Conservation (phyloP, 2,113 vertebrate species). For the Pardalotus punctatus region DNA sequence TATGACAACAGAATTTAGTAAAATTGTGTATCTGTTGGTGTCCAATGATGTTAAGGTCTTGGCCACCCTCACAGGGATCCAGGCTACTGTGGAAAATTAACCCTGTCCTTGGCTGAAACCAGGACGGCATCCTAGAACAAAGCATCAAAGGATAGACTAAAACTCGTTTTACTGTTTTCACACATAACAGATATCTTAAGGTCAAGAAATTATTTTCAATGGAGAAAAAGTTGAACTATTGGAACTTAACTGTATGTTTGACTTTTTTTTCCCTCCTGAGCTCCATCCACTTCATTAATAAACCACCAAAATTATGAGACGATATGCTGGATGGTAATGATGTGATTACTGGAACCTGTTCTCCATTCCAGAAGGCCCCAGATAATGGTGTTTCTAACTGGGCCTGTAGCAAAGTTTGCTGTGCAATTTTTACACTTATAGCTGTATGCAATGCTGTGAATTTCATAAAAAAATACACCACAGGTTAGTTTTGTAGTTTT, state of each 20-base stretch:
- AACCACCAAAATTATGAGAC: background rate
- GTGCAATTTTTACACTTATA: background rate
- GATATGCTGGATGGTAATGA: background rate
- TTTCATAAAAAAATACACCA: background rate
- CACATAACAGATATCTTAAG: background rate
- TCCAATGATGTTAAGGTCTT: too few species aligned
- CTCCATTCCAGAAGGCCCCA: background rate
- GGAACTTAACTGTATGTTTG: background rate
- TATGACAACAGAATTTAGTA: background rate
- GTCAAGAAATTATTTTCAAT: background rate
- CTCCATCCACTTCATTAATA: background rate
- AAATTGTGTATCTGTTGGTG: background rate
- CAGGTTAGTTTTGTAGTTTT: background rate
- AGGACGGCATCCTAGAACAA: background rate
- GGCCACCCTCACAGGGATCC: too few species aligned
- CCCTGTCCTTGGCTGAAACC: background rate
- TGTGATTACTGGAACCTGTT: background rate
- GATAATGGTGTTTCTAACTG: background rate
- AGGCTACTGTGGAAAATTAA: background rate
- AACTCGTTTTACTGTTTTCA: background rate
- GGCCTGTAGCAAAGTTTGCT: background rate
- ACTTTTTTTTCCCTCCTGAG: fast-evolving
- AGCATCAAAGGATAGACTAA: background rate
- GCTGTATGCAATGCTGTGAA: background rate
- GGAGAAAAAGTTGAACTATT: background rate